phyloP scores from a whole-genome alignment of 2,113 vertebrate species.

The Solenodon paradoxus region DNA sequence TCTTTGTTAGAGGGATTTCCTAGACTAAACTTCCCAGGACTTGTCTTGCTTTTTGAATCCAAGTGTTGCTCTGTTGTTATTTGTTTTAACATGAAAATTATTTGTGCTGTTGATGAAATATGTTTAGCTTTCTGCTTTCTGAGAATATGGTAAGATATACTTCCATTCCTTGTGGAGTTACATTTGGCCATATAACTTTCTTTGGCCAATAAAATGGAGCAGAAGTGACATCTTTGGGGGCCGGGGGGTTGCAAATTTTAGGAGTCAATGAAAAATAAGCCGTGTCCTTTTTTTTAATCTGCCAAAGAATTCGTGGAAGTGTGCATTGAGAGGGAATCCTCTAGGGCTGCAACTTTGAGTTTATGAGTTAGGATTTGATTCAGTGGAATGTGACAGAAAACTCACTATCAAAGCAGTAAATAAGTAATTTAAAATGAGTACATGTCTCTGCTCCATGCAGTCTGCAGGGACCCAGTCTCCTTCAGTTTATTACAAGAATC shows the following conservation, averaged over 20 bases:
- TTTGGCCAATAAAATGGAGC: background rate
- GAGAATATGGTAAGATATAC: background rate
- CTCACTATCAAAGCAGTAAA: background rate
- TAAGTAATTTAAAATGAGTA: background rate
- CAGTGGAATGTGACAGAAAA: background rate
- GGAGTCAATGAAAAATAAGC: background rate
- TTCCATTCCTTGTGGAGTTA: background rate
- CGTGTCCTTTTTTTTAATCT: background rate
- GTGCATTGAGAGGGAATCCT: background rate
- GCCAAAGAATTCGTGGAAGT: background rate
- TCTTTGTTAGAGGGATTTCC: background rate
- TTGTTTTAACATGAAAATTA: background rate
- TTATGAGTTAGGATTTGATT: background rate
- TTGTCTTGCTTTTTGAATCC: constrained; percentile 4
- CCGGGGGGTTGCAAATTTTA: too few species aligned
- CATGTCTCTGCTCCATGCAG: background rate
- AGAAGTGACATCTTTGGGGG: background rate
- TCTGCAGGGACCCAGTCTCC: background rate
- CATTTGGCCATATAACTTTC: background rate
- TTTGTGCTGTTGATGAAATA: background rate
- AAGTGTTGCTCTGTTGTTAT: background rate
- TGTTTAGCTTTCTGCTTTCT: background rate
- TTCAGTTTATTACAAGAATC: background rate
- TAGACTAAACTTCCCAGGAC: background rate
- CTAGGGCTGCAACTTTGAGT: background rate